A percentile compares a stretch with the other conserved stretches of the same genome.
phyloP scores from a whole-genome alignment of 23 tunicate species.

The Aplidium turbinatum region DNA sequence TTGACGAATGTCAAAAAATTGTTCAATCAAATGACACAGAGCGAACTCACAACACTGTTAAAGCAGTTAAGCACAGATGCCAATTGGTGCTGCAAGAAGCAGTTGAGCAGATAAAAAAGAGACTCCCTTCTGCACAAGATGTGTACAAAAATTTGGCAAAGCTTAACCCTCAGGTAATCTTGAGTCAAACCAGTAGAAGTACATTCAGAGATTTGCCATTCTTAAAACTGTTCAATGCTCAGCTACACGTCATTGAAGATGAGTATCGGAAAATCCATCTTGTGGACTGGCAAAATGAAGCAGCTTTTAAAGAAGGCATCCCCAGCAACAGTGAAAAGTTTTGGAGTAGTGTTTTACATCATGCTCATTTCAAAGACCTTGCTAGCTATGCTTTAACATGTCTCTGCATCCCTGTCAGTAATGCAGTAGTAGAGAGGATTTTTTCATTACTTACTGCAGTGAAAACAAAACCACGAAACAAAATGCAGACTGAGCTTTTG shows the following conservation, averaged over 20 bases:
- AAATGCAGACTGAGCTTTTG: neutral
- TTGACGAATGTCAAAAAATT: constrained; percentile 25
- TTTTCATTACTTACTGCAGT: neutral
- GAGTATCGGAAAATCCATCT: constrained; percentile 21
- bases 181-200: neutral
- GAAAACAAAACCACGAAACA: constrained; percentile 1
- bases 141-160: constrained; percentile 25
- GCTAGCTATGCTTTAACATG: constrained; percentile 28
- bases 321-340: constrained; percentile 29
- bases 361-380: constrained; percentile 19
- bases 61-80: neutral
- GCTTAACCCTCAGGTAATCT: neutral
- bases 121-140: constrained; percentile 10
- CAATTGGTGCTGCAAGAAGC: constrained; percentile 20
- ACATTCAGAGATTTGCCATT: constrained; percentile 2
- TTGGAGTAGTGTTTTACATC: constrained; percentile 24
- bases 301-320: neutral
- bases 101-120: constrained; percentile 4
- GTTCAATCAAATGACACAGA: neutral
- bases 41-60: neutral
- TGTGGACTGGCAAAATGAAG: constrained; percentile 14
- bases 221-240: neutral
- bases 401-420: constrained; percentile 17
- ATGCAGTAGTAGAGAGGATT: constrained; percentile 15
- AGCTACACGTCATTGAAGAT: constrained; percentile 8